Conservation (phyloP, 2,888 invertebrate species). For the Theodoxus fluviatilis region DNA sequence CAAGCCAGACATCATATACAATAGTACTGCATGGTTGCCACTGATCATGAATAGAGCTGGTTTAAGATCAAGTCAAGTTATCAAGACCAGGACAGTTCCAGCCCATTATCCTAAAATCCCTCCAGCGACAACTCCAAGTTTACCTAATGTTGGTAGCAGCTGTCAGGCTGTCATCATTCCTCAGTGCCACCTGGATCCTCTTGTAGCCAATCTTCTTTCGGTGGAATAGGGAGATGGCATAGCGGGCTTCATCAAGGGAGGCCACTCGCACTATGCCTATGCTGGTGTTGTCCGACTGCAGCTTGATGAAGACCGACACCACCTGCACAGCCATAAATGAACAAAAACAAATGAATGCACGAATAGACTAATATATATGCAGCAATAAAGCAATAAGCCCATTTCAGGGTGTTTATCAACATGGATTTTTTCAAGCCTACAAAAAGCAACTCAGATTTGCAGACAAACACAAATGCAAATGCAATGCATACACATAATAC, state of each 20-base stretch:
- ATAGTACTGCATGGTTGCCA: no score
- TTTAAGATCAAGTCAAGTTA: no score
- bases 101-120: no score
- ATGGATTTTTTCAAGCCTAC: background rate
- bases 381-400: background rate
- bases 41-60: no score
- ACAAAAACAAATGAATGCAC: background rate
- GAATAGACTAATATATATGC: background rate
- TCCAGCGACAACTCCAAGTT: background rate
- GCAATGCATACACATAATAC: no score
- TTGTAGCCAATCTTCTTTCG: conserved; percentile 82
- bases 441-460: no score
- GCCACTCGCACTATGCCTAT: conserved; percentile 78
- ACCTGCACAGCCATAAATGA: conserved; percentile 60
- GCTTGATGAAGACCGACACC: conserved; percentile 71
- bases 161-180: conserved; percentile 46
- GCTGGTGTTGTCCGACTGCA: conserved; percentile 75
- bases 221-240: conserved; percentile 82
- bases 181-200: conserved; percentile 74
- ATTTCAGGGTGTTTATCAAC: background rate
- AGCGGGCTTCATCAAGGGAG: conserved; percentile 73
- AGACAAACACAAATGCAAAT: no score
- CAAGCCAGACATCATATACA: no score
- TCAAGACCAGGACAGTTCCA: no score
- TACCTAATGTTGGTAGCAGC: conserved; percentile 50